Percentiles rank a stretch among this genome's conserved stretches.
These are phyloP conservation scores for Conops quadrifasciatus DNA, from an alignment of 2,888 invertebrate genomes.

Conservation along the genomic window DNA sequence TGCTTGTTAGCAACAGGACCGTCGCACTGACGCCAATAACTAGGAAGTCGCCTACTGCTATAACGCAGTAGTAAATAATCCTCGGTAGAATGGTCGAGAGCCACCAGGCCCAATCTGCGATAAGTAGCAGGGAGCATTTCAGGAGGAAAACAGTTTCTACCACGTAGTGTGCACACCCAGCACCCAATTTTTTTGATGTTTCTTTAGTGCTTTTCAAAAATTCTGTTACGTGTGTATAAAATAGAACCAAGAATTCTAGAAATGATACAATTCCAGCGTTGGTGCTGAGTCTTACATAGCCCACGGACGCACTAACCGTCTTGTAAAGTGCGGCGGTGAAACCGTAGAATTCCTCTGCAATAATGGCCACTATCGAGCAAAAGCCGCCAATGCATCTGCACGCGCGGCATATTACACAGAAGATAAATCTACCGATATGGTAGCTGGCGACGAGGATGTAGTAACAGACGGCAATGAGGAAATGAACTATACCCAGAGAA, in stretches of 20 bases:
- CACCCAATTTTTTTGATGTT: slow-evolving; percentile 45
- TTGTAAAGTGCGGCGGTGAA: slow-evolving; percentile 44
- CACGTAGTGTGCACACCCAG: slow-evolving; percentile 39
- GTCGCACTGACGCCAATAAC: slow-evolving; percentile 40
- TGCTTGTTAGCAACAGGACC: slow-evolving; percentile 16
- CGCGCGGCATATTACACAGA: slow-evolving; percentile 37
- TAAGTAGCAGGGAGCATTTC: slow-evolving; percentile 44
- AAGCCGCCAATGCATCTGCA: slow-evolving; percentile 38
- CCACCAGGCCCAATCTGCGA: slow-evolving; percentile 47
- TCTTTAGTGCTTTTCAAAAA: slow-evolving; percentile 45
- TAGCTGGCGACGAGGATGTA: slow-evolving; percentile 42
- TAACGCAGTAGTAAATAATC: slow-evolving; percentile 34
- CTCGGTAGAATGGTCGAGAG: slow-evolving; percentile 45
- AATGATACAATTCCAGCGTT: slow-evolving; percentile 43
- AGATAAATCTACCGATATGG: slow-evolving; percentile 46
- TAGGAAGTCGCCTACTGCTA: slow-evolving; percentile 42
- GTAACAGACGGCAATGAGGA: slow-evolving; percentile 26
- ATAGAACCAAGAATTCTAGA: slow-evolving; percentile 40
- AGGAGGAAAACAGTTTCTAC: slow-evolving; percentile 38
- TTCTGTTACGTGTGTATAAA: slow-evolving; percentile 40
- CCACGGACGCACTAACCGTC: slow-evolving; percentile 37
- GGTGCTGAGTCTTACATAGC: slow-evolving; percentile 43
- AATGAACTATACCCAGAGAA: slow-evolving; percentile 38
- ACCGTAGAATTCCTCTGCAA: slow-evolving; percentile 46
- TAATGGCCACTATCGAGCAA: slow-evolving; percentile 40